Evolutionary conservation across 2,797 vertebrate genomes (phyloP).

Genomic region (Neoniphon sammara): DNA sequence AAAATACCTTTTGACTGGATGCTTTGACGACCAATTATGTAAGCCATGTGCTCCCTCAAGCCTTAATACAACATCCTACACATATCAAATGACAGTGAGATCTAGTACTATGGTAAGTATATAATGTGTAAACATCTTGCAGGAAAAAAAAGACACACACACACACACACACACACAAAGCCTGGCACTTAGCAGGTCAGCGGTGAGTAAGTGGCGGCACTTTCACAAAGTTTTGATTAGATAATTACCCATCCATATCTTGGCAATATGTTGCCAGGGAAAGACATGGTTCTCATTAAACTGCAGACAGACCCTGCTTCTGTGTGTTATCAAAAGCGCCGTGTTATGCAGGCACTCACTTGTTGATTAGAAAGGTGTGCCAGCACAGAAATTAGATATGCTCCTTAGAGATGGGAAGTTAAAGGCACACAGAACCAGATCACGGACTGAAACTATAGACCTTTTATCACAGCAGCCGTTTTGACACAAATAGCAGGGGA

Average conservation of each 20-base stretch:
- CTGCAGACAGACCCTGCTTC: constrained; percentile 56
- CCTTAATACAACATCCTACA: background rate
- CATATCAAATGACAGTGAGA: constrained; percentile 5
- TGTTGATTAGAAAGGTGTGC: constrained; percentile 65
- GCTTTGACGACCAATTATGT: constrained; percentile 16
- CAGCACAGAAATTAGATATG: constrained; percentile 48
- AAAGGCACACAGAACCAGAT: constrained; percentile 11
- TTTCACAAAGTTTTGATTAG: constrained; percentile 80
- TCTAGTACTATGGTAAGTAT: constrained; percentile 11
- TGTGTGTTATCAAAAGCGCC: constrained; percentile 59
- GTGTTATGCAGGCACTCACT: constrained; percentile 62
- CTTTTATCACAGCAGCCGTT: too few relatives aligned
- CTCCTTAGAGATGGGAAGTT: constrained; percentile 37
- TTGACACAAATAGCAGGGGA: too few relatives aligned
- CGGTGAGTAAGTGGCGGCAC: constrained; percentile 70
- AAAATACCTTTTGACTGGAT: constrained; percentile 7
- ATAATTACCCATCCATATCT: constrained; percentile 81
- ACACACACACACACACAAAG: too few relatives aligned
- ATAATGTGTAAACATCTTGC: constrained; percentile 39
- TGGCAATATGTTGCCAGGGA: constrained; percentile 77
- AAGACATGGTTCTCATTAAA: constrained; percentile 72
- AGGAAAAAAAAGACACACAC: constrained; percentile 22
- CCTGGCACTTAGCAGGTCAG: constrained; percentile 75
- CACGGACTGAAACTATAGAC: constrained; percentile 7
- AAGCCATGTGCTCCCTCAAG: background rate